phyloP scores from a whole-genome alignment of 2,113 vertebrate species.

The Sceloporus tristichus region DNA sequence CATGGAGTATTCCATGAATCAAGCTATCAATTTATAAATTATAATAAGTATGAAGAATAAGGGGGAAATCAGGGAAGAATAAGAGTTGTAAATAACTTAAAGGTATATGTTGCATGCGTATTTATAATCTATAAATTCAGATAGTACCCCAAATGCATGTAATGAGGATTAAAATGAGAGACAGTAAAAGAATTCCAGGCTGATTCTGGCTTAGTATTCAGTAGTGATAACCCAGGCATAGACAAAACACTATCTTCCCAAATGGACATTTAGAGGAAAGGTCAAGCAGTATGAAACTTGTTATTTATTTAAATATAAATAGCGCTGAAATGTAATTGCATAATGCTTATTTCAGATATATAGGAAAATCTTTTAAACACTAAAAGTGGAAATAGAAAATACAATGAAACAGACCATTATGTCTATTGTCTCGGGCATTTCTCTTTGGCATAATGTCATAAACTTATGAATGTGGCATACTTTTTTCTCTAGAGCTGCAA shows the following conservation, averaged over 20 bases:
- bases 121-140: not conserved
- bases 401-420: not conserved
- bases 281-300: not conserved
- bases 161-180: not conserved
- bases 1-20: not conserved
- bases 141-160: not conserved
- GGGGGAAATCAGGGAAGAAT: not conserved
- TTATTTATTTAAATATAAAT: constrained; percentile 22
- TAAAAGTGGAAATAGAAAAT: not conserved
- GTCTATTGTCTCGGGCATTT: not conserved
- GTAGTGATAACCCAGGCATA: not conserved
- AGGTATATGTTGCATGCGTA: not conserved
- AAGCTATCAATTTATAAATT: not conserved
- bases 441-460: not conserved
- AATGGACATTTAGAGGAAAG: not conserved
- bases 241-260: not conserved
- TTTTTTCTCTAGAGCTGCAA: constrained; percentile 23
- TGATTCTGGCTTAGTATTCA: not conserved
- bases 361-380: not conserved
- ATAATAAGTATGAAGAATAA: not conserved
- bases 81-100: not conserved
- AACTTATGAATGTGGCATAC: not conserved
- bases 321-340: not conserved
- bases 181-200: not conserved
- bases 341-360: not conserved